Conservation (phyloP, 2,797 vertebrate genomes). For the Argentina silus region DNA sequence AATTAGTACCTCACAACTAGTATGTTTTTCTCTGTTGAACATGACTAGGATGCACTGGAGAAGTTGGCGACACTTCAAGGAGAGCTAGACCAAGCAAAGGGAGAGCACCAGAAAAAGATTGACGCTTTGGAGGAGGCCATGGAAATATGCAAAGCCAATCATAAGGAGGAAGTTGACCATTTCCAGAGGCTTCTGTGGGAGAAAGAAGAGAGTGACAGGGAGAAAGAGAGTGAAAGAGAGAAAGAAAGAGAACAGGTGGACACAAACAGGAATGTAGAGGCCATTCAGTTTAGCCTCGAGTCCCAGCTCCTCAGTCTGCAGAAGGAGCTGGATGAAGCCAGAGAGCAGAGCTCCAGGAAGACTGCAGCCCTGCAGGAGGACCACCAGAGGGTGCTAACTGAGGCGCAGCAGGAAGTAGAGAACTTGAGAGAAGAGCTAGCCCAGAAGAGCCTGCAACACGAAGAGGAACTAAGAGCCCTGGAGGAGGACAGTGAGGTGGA, state of each 20-base stretch:
- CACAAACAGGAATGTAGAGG: constrained; percentile 66
- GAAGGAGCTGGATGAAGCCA: constrained; percentile 74
- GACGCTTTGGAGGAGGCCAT: constrained; percentile 77
- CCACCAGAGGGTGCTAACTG: constrained; percentile 76
- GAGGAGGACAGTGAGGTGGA: constrained; percentile 83
- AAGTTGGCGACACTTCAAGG: constrained; percentile 74
- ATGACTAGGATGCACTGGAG: constrained; percentile 74
- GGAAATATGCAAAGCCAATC: constrained; percentile 69
- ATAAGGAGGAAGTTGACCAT: constrained; percentile 76
- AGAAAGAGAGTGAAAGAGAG: constrained; percentile 70
- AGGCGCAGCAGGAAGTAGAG: constrained; percentile 79
- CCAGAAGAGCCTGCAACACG: constrained; percentile 74
- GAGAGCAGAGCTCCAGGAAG: constrained; percentile 74
- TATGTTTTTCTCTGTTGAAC: constrained; percentile 11
- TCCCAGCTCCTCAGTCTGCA: constrained; percentile 76
- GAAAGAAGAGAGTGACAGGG: constrained; percentile 69
- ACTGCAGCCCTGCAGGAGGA: constrained; percentile 74
- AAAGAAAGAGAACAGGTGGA: constrained; percentile 66
- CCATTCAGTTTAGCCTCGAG: constrained; percentile 71
- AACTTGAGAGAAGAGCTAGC: constrained; percentile 83
- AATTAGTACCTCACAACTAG: neutral
- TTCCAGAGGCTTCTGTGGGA: constrained; percentile 83
- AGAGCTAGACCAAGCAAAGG: constrained; percentile 72
- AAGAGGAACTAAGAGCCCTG: constrained; percentile 84
- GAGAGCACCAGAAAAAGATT: constrained; percentile 75